Evolutionary conservation across 2,113 vertebrate species (phyloP).

Genomic region (Peromyscus polionotus): DNA sequence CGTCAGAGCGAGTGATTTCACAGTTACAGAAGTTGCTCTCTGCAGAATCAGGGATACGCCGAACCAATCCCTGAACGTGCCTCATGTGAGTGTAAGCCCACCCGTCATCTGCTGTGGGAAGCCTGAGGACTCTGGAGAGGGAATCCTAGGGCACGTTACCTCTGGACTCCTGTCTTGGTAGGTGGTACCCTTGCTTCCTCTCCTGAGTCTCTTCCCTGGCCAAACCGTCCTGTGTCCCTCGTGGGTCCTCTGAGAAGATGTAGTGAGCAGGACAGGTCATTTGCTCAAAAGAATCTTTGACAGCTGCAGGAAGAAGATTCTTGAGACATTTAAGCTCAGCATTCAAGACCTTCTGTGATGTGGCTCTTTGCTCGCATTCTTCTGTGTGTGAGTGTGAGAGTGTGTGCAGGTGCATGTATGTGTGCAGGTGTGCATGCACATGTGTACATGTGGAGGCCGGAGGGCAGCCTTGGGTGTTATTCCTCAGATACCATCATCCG

Average conservation of each 20-base stretch:
- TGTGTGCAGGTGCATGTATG: not conserved
- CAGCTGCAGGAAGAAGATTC: too few relatives aligned
- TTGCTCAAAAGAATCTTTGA: not conserved
- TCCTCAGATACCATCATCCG: not conserved
- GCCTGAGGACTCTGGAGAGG: not conserved
- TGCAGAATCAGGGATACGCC: not conserved
- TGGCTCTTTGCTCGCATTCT: not conserved
- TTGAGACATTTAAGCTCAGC: not conserved
- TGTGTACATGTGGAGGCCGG: not conserved
- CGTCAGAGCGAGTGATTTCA: not conserved
- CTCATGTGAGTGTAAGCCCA: not conserved
- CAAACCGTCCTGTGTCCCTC: constrained; percentile 1
- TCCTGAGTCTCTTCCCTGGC: not conserved
- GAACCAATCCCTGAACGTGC: not conserved
- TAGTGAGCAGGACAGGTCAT: not conserved
- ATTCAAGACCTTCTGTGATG: not conserved
- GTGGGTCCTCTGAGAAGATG: not conserved
- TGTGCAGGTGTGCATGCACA: not conserved
- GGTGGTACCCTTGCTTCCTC: not conserved
- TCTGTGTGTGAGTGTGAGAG: not conserved
- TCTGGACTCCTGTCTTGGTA: not conserved
- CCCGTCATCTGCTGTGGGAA: accelerated
- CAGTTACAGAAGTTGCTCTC: constrained; percentile 14
- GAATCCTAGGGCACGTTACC: not conserved
- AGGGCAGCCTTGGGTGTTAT: not conserved